Evolutionary conservation across 2,113 vertebrate species (phyloP), one percentile per base, ranked within the genome.

Genomic region (Uropsilus gracilis): DNA sequence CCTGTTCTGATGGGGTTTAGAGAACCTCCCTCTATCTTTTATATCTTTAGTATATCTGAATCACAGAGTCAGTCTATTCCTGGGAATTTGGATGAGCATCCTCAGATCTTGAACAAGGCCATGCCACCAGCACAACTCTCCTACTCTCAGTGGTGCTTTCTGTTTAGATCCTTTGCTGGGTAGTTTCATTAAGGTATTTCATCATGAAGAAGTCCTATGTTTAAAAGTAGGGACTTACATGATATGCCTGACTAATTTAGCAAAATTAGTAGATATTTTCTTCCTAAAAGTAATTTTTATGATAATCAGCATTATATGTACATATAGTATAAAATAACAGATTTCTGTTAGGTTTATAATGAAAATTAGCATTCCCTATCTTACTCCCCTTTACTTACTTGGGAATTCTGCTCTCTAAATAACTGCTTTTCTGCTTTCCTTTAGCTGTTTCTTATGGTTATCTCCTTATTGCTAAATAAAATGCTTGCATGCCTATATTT

Each of bases 201-300:
- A 48, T 88, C 28, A 34, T 94, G 63, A 42, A 44, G 26, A 39
- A 32, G 37, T 69, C 16, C 42, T 90, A 8, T 8, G 13, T 61
- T 94, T 64, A 63, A 91, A 89, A 68, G 26, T 18, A 84, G n/a
- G 48, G 30, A 64, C 32, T 72, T 55, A 37, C 48, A 20, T 81
- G 22, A 78, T 73, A 61, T 66, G 44, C 8, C 44, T 94, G 59
- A 72, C 82, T 89, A 9, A 64, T 86, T 96, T 86, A 73, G 50
- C 22, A 78, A 68, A 84, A 9, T 59, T 66, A 44, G 3, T 89
- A 30, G 72, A 28, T 69, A 3, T 57, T 84, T 94, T 75, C 80
- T 84, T 83, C 69, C 48, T 63, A 57, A 75, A 93, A 46, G 69
- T 72, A 86, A 37, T 66, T 77, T 32, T 80, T 77, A 46, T 81